These are phyloP conservation scores for Schrankia costaestrigalis DNA, from an alignment of 2,888 invertebrate species.

Conservation along the genomic window DNA sequence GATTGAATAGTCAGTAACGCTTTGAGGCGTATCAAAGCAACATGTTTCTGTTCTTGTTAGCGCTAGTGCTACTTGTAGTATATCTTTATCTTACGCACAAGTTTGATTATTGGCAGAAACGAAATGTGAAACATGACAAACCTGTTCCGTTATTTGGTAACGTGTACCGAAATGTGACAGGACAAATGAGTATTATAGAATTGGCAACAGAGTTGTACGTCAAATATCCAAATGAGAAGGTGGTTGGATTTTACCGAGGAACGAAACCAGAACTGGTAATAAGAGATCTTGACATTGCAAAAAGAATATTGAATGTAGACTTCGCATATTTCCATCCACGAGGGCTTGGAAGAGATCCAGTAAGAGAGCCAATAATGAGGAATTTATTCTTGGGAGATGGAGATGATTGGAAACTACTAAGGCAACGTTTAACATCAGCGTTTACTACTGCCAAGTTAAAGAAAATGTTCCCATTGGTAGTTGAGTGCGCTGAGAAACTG, in stretches of 20 bases:
- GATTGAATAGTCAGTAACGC: too few species aligned
- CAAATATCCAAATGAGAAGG: conserved; percentile 54
- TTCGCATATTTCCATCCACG: conserved; percentile 52
- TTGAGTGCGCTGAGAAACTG: conserved; percentile 55
- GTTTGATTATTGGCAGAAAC: conserved; percentile 51
- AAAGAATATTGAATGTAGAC: conserved; percentile 46
- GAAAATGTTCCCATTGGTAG: conserved; percentile 62
- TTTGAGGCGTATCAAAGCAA: too few species aligned
- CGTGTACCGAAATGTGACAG: conserved; percentile 41
- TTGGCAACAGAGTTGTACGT: conserved; percentile 44
- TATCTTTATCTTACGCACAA: conserved; percentile 49
- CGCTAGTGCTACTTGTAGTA: conserved; percentile 26
- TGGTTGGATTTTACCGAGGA: conserved; percentile 56
- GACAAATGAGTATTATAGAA: conserved; percentile 40
- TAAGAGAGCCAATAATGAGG: conserved; percentile 42
- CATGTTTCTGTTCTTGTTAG: conserved; percentile 31
- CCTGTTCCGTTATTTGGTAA: conserved; percentile 56
- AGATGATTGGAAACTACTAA: conserved; percentile 56
- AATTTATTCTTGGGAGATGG: conserved; percentile 58
- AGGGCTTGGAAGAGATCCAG: conserved; percentile 41
- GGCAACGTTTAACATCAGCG: conserved; percentile 58
- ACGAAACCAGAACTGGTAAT: conserved; percentile 51
- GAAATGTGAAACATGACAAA: conserved; percentile 51
- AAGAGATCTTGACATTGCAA: conserved; percentile 51
- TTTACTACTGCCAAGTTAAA: conserved; percentile 62